Base-by-base conservation (phyloP, 2,797 vertebrate genomes). In the Notamacropus eugenii region DNA sequence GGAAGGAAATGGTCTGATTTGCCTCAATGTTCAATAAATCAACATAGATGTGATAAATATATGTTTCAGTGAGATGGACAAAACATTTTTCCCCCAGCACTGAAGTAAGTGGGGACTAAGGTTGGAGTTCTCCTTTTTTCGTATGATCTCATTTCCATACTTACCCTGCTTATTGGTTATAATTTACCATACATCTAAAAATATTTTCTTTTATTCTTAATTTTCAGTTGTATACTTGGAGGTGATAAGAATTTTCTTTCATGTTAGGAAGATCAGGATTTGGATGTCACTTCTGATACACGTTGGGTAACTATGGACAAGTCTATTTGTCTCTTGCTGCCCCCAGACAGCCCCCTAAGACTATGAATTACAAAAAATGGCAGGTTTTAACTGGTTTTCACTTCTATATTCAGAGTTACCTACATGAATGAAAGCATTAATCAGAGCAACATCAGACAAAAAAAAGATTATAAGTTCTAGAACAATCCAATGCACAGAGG, bases 1-100 rank as follows among this genome's bases (percentile, higher is more conserved):
- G 19, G 67, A 16, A 5, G n/a, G 5, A 3, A n/a, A 82, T 54
- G 40, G 4, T 13, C 4, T 54, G 4, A 0, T 0, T 13, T n/a
- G 5, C 4, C 3, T 46, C 50, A 8, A 16, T 52, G 91, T 55
- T 9, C 57, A 40, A 5, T 56, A 22, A 52, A 46, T 11, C 6
- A 3, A 46, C 9, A 0, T 46, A 6, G 52, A 16, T 55, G 56
- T 2, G 19, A 4, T 16, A 46, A 46, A 82, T 46, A 46, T 24
- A 82, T 22, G 40, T 55, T 93, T 95, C 62, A 93, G 0, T 59
- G 91, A 93, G 27, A 93, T 67, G 40, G 94, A 34, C 31, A 90
- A 55, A 34, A 58, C 0, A 55, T 74, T 62, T 74, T n/a, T 5
- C 62, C 34, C 14, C 34, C 13, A 82, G n/a, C 16, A 40, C 16